phyloP scores from a whole-genome alignment of 2,888 invertebrate species.

The Megalurothrips usitatus region DNA sequence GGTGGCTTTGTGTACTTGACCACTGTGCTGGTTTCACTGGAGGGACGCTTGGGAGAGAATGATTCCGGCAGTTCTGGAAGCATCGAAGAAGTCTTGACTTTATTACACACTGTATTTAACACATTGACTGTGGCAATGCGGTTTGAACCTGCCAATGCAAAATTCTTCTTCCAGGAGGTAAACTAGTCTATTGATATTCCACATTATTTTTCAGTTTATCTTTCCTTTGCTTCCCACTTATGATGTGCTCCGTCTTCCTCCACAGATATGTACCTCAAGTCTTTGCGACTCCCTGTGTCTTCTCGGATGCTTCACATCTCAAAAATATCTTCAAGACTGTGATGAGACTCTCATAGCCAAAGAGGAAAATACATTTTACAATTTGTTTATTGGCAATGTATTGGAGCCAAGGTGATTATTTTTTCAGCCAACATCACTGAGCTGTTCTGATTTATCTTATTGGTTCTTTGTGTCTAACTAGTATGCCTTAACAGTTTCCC shows the following conservation, averaged over 20 bases:
- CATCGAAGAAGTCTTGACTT: constrained; percentile 60
- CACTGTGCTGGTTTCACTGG: constrained; percentile 87
- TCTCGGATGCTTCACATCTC: constrained; percentile 80
- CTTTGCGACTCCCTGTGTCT: constrained; percentile 88
- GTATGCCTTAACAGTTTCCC: constrained; percentile 47
- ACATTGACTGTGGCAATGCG: constrained; percentile 96
- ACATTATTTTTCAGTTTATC: background rate
- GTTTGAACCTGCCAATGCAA: constrained; percentile 98
- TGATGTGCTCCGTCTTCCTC: constrained; percentile 33
- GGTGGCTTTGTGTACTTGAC: constrained; percentile 98
- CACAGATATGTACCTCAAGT: constrained; percentile 85
- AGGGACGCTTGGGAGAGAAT: constrained; percentile 65
- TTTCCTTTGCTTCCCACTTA: constrained; percentile 28
- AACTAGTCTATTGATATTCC: background rate
- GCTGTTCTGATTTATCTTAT: background rate
- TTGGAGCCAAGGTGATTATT: constrained; percentile 59
- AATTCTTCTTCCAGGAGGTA: constrained; percentile 94
- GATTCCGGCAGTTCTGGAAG: constrained; percentile 49
- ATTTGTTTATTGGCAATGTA: constrained; percentile 71
- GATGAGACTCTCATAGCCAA: constrained; percentile 45
- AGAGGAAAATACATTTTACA: constrained; percentile 57
- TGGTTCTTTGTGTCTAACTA: background rate
- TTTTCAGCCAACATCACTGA: background rate
- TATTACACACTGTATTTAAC: constrained; percentile 86
- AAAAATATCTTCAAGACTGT: constrained; percentile 50